Base-by-base conservation (phyloP, 2,888 invertebrate genomes). In the Cantharis nigra region DNA sequence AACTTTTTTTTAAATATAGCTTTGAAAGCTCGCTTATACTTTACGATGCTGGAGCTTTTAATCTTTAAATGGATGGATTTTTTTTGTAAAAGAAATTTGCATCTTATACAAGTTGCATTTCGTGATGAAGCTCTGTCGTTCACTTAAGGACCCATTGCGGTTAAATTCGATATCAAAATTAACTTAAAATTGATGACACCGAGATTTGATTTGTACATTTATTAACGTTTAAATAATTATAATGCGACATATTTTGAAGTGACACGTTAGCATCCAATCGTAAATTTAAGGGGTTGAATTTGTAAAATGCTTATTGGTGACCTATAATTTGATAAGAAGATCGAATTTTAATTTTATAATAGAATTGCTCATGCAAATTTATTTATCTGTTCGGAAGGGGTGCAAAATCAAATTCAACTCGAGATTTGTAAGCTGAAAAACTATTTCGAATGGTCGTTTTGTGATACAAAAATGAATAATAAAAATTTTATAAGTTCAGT, bases 281-380 rank as follows among this genome's bases (percentile, higher is more conserved):
- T 74, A 69, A 76, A 62, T 70, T 77, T 77, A 71, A 71, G 77
- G 81, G 79, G 65, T 67, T 74, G 71, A 74, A 71, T 76, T 71
- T 75, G 75, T 72, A 75, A 79, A 85, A 84, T 82, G 83, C 80
- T 84, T 84, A 86, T 86, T 86, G 86, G 86, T 83, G 82, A 80
- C 81, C 80, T 82, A 82, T 84, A 85, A 86, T 85, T 85, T 83
- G 83, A 83, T 84, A 85, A 85, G 84, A 84, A 83, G 84, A 83
- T 85, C 83, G 83, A 82, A 83, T 84, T 84, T 82, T 83, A 84
- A 81, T 80, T 78, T 72, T 78, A 77, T 74, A 76, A 71, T 71
- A 70, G 67, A 72, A 74, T 77, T 72, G 69, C 74, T 67, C 28
- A 23, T 71, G 72, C 49, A 49, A 26, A 69, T 63, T 67, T 67